phyloP scores from a whole-genome alignment of 1,140 invertebrate genomes.

The Anagrus nilaparvatae region DNA sequence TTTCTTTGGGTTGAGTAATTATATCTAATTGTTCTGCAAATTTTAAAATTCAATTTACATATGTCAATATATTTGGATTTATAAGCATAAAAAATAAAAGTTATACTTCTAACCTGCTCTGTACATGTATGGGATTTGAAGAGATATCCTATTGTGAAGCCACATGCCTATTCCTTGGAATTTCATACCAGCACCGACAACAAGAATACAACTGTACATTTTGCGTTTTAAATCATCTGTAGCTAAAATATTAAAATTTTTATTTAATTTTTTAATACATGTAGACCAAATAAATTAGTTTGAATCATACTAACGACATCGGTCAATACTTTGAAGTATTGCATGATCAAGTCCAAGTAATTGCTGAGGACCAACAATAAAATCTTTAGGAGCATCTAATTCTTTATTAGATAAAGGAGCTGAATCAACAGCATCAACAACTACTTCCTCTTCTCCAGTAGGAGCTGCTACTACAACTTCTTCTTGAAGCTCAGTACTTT shows the following conservation, averaged over 20 bases:
- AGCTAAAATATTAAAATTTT: constrained; percentile 30
- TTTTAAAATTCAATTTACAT: constrained; percentile 2
- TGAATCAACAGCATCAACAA: constrained; percentile 65
- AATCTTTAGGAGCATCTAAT: constrained; percentile 44
- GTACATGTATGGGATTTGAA: constrained; percentile 72
- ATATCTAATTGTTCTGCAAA: constrained; percentile 66
- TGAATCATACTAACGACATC: constrained; percentile 54
- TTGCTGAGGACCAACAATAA: constrained; percentile 60
- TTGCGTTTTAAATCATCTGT: constrained; percentile 84
- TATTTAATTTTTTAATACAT: background rate
- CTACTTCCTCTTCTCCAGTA: constrained; percentile 64
- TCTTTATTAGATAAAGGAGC: constrained; percentile 42
- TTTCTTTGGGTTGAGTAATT: constrained; percentile 75
- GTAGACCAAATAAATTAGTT: background rate
- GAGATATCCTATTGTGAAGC: constrained; percentile 76
- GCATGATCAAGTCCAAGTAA: constrained; percentile 82
- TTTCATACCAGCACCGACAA: constrained; percentile 86
- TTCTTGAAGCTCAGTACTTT: constrained; percentile 37
- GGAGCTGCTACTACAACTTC: constrained; percentile 29
- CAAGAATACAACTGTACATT: constrained; percentile 88
- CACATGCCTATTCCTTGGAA: constrained; percentile 77
- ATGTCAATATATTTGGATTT: background rate
- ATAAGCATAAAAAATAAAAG: constrained; percentile 1
- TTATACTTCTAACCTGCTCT: constrained; percentile 44
- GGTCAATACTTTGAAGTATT: constrained; percentile 82